A percentile compares a stretch with the other conserved stretches of the same genome.
These are phyloP conservation scores for Nemapogon koenigi DNA, from an alignment of 2,888 invertebrate genomes.

Conservation along the genomic window DNA sequence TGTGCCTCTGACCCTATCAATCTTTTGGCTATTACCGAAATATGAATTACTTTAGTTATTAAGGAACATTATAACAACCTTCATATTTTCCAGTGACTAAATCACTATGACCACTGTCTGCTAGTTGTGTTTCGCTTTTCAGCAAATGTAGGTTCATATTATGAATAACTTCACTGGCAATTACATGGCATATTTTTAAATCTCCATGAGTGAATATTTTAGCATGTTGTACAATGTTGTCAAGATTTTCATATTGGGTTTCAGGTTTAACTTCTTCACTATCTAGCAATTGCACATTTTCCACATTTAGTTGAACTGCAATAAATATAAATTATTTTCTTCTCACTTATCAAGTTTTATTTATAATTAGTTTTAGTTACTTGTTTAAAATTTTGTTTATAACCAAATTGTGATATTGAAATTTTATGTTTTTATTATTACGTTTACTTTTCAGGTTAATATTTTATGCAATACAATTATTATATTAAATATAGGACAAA, in stretches of 20 bases:
- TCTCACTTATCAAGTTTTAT: no score
- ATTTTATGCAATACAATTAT: no score
- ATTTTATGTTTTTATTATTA: no score
- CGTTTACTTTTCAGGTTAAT: no score
- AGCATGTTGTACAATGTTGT: conserved; percentile 33
- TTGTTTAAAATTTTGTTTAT: no score
- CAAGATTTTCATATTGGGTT: conserved; percentile 30
- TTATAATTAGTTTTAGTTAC: no score
- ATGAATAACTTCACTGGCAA: conserved; percentile 33
- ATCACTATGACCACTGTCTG: conserved; percentile 75
- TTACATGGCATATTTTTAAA: conserved; percentile 53
- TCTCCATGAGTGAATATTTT: conserved; percentile 49
- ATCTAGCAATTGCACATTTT: conserved; percentile 39
- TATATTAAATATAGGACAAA: no score
- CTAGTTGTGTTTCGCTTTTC: conserved; percentile 45
- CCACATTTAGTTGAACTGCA: background rate
- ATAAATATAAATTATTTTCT: conserved; percentile 9
- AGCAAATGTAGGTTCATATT: conserved; percentile 30
- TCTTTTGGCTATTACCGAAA: no score
- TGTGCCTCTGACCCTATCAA: no score
- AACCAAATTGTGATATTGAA: no score
- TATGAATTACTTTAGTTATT: no score
- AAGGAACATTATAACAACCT: conserved; percentile 67
- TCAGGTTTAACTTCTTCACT: conserved; percentile 35
- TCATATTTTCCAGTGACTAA: conserved; percentile 79